Base-by-base conservation (phyloP, 2,888 invertebrate species). In the Standfussiana lucernea region DNA sequence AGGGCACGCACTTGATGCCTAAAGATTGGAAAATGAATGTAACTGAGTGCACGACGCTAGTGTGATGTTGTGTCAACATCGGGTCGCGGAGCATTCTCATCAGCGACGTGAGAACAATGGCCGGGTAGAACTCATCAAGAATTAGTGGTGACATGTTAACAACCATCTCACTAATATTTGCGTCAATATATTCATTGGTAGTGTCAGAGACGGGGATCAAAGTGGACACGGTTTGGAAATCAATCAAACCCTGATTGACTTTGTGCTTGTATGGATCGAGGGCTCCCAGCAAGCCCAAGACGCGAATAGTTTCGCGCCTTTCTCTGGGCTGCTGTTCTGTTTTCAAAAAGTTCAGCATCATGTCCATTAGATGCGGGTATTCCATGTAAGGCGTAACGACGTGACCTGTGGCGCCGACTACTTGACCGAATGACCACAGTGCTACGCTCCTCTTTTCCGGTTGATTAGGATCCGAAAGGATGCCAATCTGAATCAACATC, bases 251-350 rank as follows among this genome's bases (percentile, higher is more conserved):
- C 82, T 99, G 97, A 94, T 99, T 99, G 95, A 99, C 98, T 96
- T 99, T 99, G 93, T 99, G 99, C 91, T 99, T 99, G 95, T 99
- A 99, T 0, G 99, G 99, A 97, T 99, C 99, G 89, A 99, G 97
- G 0, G 99, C 99, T 8, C 99, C 99, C 0, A 99, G 96, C 18
- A 99, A 96, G 0, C 99, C 99, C 45, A 99, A 96, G 13, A 99
- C 99, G 56, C 99, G 97, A 79, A 99, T 99, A 0, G 99, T 99
- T 96, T 99, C 98, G 47, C 98, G 97, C 42, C 99, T 97, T 75
- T 99, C 99, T 72, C 98, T 97, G 0, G 98, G 97, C 75, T 99
- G 98, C 92, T 99, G 99, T 92, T 99, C 99, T 0, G 99, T 99
- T 96, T 99, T 99, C 62, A 99, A 96, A 92, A 99, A 99, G 91